phyloP scores from a whole-genome alignment of 1,140 invertebrate species.

The Metaphire vulgaris region DNA sequence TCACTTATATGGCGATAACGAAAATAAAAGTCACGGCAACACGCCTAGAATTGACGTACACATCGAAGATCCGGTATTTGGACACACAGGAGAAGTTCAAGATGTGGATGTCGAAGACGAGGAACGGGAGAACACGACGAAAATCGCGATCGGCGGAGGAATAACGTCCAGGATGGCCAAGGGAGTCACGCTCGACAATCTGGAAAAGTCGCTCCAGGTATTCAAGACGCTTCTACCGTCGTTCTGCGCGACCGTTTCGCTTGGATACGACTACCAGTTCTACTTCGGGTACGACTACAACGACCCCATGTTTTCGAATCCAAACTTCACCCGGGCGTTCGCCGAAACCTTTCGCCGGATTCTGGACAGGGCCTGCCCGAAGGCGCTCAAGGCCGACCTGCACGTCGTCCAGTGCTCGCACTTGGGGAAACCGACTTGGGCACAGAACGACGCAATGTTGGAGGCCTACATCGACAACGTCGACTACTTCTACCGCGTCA shows the following conservation, averaged over 20 bases:
- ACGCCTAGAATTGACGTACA: too few species aligned
- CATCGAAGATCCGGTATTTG: too few species aligned
- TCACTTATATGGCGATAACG: too few species aligned
- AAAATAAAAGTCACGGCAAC: too few species aligned
- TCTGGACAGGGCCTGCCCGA: not conserved
- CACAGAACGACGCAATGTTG: conserved; percentile 17
- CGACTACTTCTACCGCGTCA: conserved; percentile 13
- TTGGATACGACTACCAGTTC: conserved; percentile 3
- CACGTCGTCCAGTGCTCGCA: conserved; percentile 12
- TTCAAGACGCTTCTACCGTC: not conserved
- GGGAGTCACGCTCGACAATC: too few species aligned
- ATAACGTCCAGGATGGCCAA: not conserved
- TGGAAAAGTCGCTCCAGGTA: not conserved
- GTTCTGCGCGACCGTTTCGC: not conserved
- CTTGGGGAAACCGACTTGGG: conserved; percentile 6
- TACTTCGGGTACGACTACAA: conserved; percentile 13
- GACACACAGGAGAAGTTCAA: too few species aligned
- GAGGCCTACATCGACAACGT: conserved; percentile 9
- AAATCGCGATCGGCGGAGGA: conserved; percentile 7
- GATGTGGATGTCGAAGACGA: too few species aligned
- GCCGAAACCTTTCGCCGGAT: not conserved
- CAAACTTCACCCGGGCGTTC: not conserved
- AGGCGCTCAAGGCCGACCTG: not conserved
- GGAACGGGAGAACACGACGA: not conserved
- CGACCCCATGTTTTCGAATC: conserved; percentile 1